Evolutionary conservation across 2,113 vertebrate genomes (phyloP).

Genomic region (Mustelus asterias): DNA sequence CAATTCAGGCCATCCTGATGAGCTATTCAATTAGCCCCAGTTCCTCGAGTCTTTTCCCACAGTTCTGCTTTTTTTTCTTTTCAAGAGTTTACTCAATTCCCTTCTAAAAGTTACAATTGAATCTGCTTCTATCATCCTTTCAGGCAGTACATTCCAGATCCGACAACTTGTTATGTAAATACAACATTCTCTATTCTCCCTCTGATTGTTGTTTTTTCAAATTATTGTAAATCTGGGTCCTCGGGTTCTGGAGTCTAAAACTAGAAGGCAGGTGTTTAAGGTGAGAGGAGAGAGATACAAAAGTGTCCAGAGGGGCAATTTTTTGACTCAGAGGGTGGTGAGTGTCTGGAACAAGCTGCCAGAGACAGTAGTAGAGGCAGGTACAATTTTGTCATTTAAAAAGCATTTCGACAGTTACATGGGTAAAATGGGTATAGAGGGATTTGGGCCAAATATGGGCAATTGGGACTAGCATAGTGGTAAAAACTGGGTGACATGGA

Average conservation of each 20-base stretch:
- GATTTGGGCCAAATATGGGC: too few species aligned
- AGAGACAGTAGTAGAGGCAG: too few species aligned
- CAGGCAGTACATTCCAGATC: background rate
- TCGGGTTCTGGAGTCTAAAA: background rate
- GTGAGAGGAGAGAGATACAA: too few species aligned
- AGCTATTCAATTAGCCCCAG: background rate
- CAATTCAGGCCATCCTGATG: background rate
- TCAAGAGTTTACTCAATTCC: background rate
- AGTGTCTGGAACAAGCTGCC: too few species aligned
- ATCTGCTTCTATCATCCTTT: background rate
- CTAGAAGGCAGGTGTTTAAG: too few species aligned
- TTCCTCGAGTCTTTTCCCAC: background rate
- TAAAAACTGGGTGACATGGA: too few species aligned
- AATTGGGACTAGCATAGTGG: too few species aligned
- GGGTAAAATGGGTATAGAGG: too few species aligned
- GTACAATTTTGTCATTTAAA: too few species aligned
- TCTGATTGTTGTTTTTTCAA: background rate
- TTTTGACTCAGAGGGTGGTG: too few species aligned
- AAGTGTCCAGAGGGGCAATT: too few species aligned
- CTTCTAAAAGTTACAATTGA: background rate
- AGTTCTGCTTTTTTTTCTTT: background rate
- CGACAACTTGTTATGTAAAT: background rate
- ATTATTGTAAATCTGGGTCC: background rate
- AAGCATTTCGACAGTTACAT: too few species aligned
- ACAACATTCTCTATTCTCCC: background rate